Evolutionary conservation across 2,888 invertebrate species (phyloP).

Genomic region (Catocala nupta): DNA sequence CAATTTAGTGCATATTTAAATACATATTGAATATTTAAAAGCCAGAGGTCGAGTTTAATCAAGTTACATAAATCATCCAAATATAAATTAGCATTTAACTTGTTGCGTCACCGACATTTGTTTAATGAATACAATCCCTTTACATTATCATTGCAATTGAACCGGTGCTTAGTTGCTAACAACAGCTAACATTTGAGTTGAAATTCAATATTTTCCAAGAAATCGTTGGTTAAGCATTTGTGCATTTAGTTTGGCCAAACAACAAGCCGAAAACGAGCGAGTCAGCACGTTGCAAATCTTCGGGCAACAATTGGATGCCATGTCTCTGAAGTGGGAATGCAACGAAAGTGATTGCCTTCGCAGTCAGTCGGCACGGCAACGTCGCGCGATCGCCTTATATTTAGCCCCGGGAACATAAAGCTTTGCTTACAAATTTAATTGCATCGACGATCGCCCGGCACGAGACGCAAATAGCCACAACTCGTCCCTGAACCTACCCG

Average conservation of each 20-base stretch:
- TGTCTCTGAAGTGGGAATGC: conserved; percentile 42
- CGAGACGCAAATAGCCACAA: conserved; percentile 81
- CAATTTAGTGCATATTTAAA: conserved; percentile 43
- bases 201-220: conserved; percentile 26
- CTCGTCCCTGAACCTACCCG: conserved; percentile 84
- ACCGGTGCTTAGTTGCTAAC: background rate
- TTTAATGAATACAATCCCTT: conserved; percentile 17
- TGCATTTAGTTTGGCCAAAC: conserved; percentile 21
- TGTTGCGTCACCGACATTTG: conserved; percentile 17
- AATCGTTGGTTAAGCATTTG: conserved; percentile 33
- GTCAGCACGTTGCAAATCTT: conserved; percentile 32
- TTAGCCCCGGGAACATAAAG: conserved; percentile 79
- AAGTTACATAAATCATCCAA: conserved; percentile 31
- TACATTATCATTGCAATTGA: conserved; percentile 11
- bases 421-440: conserved; percentile 85
- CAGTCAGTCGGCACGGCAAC: conserved; percentile 67
- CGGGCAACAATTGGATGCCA: conserved; percentile 38
- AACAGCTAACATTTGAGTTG: conserved; percentile 22
- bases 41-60: conserved; percentile 19
- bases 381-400: conserved; percentile 72
- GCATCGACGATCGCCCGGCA: conserved; percentile 84
- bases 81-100: conserved; percentile 26
- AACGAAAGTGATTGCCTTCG: conserved; percentile 62
- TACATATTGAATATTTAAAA: conserved; percentile 43
- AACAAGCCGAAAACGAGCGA: conserved; percentile 28